Base-by-base conservation (phyloP, 1,140 invertebrate genomes). In the Lucilia sericata region DNA sequence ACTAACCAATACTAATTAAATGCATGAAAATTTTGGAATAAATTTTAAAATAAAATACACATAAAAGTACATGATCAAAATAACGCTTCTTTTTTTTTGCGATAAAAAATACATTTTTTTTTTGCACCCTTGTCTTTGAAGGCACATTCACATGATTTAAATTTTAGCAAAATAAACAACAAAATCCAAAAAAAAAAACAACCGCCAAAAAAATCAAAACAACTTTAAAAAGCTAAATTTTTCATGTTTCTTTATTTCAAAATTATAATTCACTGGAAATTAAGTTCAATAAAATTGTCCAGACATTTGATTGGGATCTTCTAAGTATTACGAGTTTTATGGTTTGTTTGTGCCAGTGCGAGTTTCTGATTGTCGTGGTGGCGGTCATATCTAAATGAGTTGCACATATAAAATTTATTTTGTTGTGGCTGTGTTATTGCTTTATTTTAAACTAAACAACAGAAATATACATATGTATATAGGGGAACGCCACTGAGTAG, bases 261-360 rank as follows among this genome's bases (percentile, higher is more conserved):
- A 34, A 25, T 36, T 78, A 42, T 42, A 78, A 42, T 78, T 78
- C 75, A 42, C 36, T 78, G 34, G 75, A 78, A 78, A 78, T 78
- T 78, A 42, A 42, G 75, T 78, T 78, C 75, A 78, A 78, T 78
- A 78, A 78, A 78, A 78, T 78, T 42, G 75, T 47, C 75, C 75
- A 78, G 75, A 75, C 74, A 34, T 75, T 75, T 36, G 74, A 78
- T 78, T 78, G 75, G 75, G 75, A 78, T 78, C 75, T 74, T 74
- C 21, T 74, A 25, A 42, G 42, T 42, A 42, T 42, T 42, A 42
- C 12, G 17, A 74, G n/a, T 34, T 75, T 75, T 30, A 34, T 75
- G 30, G 74, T 36, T 75, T 34, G 25, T 30, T 78, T 42, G 42
- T 42, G 42, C 42, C 7, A 42, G 5, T 42, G 25, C 25, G 42